phyloP scores from a whole-genome alignment of 2,797 vertebrate genomes.

The Etheostoma perlongum region DNA sequence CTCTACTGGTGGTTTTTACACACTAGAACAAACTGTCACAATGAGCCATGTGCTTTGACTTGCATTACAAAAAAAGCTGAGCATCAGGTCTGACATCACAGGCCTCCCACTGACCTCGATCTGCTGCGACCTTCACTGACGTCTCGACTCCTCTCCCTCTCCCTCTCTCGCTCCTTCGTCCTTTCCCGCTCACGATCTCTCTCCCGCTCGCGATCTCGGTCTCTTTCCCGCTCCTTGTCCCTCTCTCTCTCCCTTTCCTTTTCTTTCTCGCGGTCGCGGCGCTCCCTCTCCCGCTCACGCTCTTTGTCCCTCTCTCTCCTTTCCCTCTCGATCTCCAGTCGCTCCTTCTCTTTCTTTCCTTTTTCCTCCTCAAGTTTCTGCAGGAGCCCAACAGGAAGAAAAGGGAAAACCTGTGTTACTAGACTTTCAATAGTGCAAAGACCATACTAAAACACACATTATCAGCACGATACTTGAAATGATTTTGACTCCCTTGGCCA shows the following conservation, averaged over 20 bases:
- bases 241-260: constrained; percentile 91
- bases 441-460: constrained; percentile 73
- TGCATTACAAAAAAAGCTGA: neutral
- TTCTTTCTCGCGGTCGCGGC: constrained; percentile 90
- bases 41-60: neutral
- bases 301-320: constrained; percentile 94
- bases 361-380: constrained; percentile 99
- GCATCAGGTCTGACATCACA: neutral
- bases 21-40: too few relatives aligned
- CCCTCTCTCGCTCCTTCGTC: constrained; percentile 70
- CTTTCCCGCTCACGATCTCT: constrained; percentile 68
- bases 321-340: constrained; percentile 94
- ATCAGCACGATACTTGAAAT: constrained; percentile 50
- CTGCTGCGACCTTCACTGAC: constrained; percentile 88
- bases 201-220: constrained; percentile 88
- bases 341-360: constrained; percentile 96
- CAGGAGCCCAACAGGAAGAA: constrained; percentile 82
- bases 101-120: constrained; percentile 85
- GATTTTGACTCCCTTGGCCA: constrained; percentile 60
- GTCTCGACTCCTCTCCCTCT: constrained; percentile 79
- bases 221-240: constrained; percentile 85
- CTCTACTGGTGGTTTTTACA: neutral
- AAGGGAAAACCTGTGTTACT: constrained; percentile 34
- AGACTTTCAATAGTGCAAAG: neutral
- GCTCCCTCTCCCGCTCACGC: constrained; percentile 90